Evolutionary conservation across 2,888 invertebrate genomes (phyloP), one percentile per base, ranked within the genome.

Genomic region (Neoscelio sp.): DNA sequence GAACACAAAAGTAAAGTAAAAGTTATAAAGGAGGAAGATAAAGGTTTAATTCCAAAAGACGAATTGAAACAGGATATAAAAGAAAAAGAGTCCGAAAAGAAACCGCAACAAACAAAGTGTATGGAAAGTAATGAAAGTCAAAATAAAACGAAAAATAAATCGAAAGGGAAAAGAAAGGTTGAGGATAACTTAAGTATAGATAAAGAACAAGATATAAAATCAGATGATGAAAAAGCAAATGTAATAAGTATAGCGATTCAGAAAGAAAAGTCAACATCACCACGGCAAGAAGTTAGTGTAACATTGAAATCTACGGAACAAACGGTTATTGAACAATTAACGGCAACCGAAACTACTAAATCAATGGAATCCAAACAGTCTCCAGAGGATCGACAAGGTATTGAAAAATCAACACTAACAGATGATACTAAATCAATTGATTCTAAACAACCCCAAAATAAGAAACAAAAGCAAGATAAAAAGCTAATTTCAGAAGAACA

Each of bases 291-390:
- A n/a, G n/a, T n/a, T n/a, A n/a, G n/a, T n/a, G n/a, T n/a, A n/a
- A n/a, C n/a, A n/a, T n/a, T n/a, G n/a, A n/a, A n/a, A n/a, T n/a
- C n/a, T n/a, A n/a, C n/a, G n/a, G n/a, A n/a, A n/a, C n/a, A n/a
- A n/a, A n/a, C n/a, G 7, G 7, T 26, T 38, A 33, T 40, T 18
- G 75, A 82, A 60, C 78, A 90, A 88, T 82, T 82, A 71, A 78
- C 89, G 50, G 2, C 26, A 12, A 12, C 2, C 5, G 12, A n/a
- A 10, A 12, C 5, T 35, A 5, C 35, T 35, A 13, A 12, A 35
- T 4, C 1, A 35, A 4, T 12, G n/a, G 35, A 35, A 2, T 13
- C 35, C 6, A 35, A 35, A 13, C 35, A 35, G 35, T 1, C 35
- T 2, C 8, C n/a, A n/a, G n/a, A n/a, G n/a, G n/a, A n/a, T n/a